Base-by-base conservation (phyloP, 1,140 invertebrate genomes). In the Cydia pomonella region DNA sequence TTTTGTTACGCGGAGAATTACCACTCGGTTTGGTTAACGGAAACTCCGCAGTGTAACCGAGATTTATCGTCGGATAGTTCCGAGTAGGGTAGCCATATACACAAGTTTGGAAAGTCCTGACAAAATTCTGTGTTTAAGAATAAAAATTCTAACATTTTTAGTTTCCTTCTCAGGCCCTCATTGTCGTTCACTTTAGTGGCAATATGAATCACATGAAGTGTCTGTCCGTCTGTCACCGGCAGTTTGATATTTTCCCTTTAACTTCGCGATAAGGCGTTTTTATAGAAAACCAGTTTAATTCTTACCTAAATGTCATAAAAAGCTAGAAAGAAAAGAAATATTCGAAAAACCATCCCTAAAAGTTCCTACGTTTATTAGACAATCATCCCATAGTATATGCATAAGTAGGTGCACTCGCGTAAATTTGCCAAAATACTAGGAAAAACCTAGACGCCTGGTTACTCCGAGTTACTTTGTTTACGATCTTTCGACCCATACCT, bases 1-100 rank as follows among this genome's bases (percentile, higher is more conserved):
- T 69, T 69, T 69, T 69, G 64, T 69, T 69, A 33, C 64, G 64
- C 64, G 27, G 27, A 69, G 64, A 69, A 69, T 41, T 69, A 69
- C 64, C 64, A 69, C 64, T 69, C 64, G 29, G 64, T 69, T 69
- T 69, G 64, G 64, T 69, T 69, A 69, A 69, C 64, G 29, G 29
- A 69, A 69, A 69, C 64, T 69, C 64, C 16, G 63, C 29, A 27
- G 29, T 69, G 64, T 69, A 69, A 69, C 64, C 64, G 64, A 69
- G 64, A 69, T 69, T 33, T 69, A 69, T 69, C 64, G 29, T 38
- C 29, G 29, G 64, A 38, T 33, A 69, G 64, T 69, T 69, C 10
- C 53, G 53, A 59, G 21, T 59, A 59, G 53, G 47, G 50, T 53
- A 13, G 50, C 50, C n/a, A n/a, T 18, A 10, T 50, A 53, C 50